A percentile compares a stretch with the other conserved stretches of the same genome.
Evolutionary conservation across 2,888 invertebrate species (phyloP).

Genomic region (Apantesis nais): DNA sequence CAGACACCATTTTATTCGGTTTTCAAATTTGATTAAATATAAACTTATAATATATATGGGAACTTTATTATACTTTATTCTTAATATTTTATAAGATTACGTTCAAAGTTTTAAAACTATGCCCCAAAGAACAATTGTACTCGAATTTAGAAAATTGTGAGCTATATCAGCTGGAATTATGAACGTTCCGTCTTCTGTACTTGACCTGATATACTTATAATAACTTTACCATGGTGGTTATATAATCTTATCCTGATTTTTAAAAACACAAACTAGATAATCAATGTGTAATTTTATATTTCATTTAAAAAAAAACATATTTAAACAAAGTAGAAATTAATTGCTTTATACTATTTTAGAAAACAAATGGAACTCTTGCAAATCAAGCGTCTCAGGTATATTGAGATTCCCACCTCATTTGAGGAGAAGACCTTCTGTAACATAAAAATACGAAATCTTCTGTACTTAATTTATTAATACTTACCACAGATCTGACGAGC

Average conservation of each 20-base stretch:
- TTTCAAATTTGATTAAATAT: neutral
- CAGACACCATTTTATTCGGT: neutral
- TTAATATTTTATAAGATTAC: neutral
- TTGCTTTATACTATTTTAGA: too few species aligned
- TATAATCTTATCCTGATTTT: too few species aligned
- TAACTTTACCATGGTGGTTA: too few species aligned
- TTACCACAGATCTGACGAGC: constrained; percentile 93
- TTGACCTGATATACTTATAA: neutral
- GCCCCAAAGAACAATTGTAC: neutral
- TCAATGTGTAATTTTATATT: too few species aligned
- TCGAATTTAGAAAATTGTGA: neutral
- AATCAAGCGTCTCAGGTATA: too few species aligned
- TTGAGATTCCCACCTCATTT: neutral
- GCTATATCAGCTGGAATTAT: neutral
- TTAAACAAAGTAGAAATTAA: too few species aligned
- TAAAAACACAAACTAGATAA: too few species aligned
- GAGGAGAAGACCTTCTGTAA: neutral
- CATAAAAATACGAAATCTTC: neutral
- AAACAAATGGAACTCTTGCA: too few species aligned
- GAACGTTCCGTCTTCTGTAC: neutral
- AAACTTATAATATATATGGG: too few species aligned
- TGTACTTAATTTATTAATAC: constrained; percentile 60
- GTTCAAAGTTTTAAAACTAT: neutral
- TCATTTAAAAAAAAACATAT: too few species aligned
- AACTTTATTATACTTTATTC: neutral